Evolutionary conservation across 2,797 vertebrate genomes (phyloP).

Genomic region (Sardinella longiceps): DNA sequence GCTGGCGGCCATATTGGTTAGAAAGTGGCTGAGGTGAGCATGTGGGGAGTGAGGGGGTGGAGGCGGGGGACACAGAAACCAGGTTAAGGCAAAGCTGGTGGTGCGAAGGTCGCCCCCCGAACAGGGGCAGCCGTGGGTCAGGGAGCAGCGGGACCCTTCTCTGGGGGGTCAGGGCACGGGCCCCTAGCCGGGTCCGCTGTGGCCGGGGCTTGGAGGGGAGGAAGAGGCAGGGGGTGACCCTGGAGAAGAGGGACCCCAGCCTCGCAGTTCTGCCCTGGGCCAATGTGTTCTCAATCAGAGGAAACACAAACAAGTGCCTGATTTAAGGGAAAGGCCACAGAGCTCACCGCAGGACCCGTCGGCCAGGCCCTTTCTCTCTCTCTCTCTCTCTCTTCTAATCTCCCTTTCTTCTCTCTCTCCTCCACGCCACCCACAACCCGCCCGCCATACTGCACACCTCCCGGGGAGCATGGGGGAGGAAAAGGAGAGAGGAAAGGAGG

Average conservation of each 20-base stretch:
- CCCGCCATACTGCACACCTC: conserved; percentile 41
- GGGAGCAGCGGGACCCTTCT: conserved; percentile 51
- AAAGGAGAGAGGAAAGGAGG: conserved; percentile 48
- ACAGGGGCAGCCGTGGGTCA: conserved; percentile 52
- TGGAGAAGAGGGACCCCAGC: conserved; percentile 55
- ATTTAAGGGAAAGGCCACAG: conserved; percentile 51
- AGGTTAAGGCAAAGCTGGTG: conserved; percentile 31
- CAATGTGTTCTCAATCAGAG: conserved; percentile 63
- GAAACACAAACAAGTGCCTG: conserved; percentile 56
- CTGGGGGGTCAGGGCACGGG: conserved; percentile 43
- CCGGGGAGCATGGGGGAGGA: conserved; percentile 49
- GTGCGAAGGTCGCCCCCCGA: conserved; percentile 51
- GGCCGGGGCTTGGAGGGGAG: conserved; percentile 53
- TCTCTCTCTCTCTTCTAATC: conserved; percentile 1
- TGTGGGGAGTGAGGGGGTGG: conserved; percentile 31
- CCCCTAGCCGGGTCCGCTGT: conserved; percentile 35
- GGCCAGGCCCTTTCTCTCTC: not conserved
- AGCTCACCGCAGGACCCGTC: conserved; percentile 39
- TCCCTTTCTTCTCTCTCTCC: not conserved
- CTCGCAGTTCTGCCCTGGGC: conserved; percentile 35
- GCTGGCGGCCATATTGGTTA: not conserved
- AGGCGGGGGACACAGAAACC: not conserved
- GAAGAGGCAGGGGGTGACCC: conserved; percentile 52
- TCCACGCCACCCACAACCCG: conserved; percentile 50
- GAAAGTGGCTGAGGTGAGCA: not conserved